These are phyloP conservation scores for Chauna torquata DNA, from an alignment of 2,113 vertebrate species.

Conservation along the genomic window DNA sequence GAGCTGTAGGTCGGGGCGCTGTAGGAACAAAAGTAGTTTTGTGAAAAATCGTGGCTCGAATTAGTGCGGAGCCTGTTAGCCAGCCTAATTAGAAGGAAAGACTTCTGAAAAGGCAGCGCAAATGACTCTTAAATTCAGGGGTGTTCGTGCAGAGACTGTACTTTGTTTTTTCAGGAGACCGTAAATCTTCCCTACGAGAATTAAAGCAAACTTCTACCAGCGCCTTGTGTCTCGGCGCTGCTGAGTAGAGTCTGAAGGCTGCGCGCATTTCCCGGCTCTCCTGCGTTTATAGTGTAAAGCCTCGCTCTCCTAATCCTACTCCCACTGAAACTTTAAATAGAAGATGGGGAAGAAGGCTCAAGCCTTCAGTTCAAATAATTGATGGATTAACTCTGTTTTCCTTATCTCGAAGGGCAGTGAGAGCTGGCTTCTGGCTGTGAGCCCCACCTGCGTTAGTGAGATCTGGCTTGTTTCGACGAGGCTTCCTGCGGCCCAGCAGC, in stretches of 20 bases:
- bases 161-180: background rate
- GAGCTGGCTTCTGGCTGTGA: background rate
- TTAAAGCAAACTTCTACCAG: fast-evolving
- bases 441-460: background rate
- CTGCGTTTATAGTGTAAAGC: background rate
- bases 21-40: background rate
- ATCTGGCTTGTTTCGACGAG: background rate
- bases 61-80: background rate
- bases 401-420: background rate
- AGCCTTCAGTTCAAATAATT: background rate
- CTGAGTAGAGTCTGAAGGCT: background rate
- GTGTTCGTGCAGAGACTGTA: background rate
- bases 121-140: background rate
- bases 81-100: background rate
- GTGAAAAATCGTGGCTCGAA: background rate
- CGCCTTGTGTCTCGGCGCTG: fast-evolving
- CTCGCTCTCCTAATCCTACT: background rate
- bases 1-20: background rate
- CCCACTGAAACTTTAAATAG: background rate
- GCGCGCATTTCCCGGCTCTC: background rate
- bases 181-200: background rate
- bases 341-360: conserved; percentile 15
- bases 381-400: background rate
- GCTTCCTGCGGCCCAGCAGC: background rate
- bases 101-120: background rate